Percentiles rank a stretch among this genome's conserved stretches.
These are phyloP conservation scores for Philereme transversata DNA, from an alignment of 2,888 invertebrate species.

Conservation along the genomic window DNA sequence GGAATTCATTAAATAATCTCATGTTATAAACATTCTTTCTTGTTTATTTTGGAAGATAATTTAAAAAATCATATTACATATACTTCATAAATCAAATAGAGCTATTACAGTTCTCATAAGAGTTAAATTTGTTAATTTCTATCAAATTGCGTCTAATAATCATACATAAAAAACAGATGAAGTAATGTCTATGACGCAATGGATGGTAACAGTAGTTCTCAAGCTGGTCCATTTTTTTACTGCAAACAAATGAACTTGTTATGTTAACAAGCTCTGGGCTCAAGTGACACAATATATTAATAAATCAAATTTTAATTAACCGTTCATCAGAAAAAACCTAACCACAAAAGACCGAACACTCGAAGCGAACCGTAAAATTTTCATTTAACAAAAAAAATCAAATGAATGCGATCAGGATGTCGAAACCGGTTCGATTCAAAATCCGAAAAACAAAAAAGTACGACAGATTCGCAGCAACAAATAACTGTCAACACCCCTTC, in stretches of 20 bases:
- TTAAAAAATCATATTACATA: too few relatives aligned
- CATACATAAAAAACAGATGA: too few relatives aligned
- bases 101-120: too few relatives aligned
- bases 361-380: slow-evolving; percentile 78
- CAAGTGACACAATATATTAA: slow-evolving; percentile 62
- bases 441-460: slow-evolving; percentile 72
- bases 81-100: too few relatives aligned
- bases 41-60: too few relatives aligned
- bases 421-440: slow-evolving; percentile 75
- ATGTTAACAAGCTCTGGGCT: slow-evolving; percentile 61
- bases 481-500: slow-evolving; percentile 84
- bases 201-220: too few relatives aligned
- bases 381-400: slow-evolving; percentile 66
- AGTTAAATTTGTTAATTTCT: too few relatives aligned
- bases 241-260: neutral
- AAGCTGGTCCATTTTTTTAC: neutral
- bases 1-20: too few relatives aligned
- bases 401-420: slow-evolving; percentile 73
- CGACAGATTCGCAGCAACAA: slow-evolving; percentile 78
- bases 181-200: neutral
- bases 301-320: slow-evolving; percentile 83
- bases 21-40: too few relatives aligned
- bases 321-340: slow-evolving; percentile 64
- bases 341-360: slow-evolving; percentile 76
- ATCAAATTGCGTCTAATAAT: too few relatives aligned